Conservation (phyloP, 2,113 vertebrate species). For the Notothenia rossii region DNA sequence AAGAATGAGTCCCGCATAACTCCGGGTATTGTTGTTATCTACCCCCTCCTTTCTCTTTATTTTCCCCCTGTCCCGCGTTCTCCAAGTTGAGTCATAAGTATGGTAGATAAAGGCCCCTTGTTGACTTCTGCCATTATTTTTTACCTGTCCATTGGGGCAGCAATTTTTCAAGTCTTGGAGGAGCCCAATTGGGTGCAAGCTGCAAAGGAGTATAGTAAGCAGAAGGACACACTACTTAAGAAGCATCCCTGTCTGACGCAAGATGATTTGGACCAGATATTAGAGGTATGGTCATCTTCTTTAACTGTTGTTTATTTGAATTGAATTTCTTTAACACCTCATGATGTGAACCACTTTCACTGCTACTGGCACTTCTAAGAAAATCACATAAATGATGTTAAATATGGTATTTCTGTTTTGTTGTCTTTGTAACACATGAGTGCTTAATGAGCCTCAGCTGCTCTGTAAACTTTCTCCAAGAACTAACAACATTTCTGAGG, state of each 20-base stretch:
- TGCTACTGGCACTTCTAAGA: background rate
- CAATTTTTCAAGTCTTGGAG: slow-evolving; percentile 97
- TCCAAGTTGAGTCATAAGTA: slow-evolving; percentile 77
- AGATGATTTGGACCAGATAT: slow-evolving; percentile 90
- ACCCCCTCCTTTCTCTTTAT: slow-evolving; percentile 19
- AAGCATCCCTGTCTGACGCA: slow-evolving; percentile 90
- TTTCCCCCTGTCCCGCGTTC: slow-evolving; percentile 35
- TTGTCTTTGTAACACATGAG: slow-evolving; percentile 5
- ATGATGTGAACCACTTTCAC: background rate
- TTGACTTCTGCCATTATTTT: slow-evolving; percentile 98
- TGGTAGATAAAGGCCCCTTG: slow-evolving; percentile 97
- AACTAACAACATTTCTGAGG: slow-evolving; percentile 4
- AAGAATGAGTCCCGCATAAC: slow-evolving; percentile 66
- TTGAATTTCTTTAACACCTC: background rate
- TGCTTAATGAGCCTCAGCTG: slow-evolving; percentile 35
- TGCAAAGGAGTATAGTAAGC: slow-evolving; percentile 81
- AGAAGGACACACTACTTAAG: slow-evolving; percentile 88
- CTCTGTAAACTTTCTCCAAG: slow-evolving; percentile 3
- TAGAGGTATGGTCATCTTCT: slow-evolving; percentile 87
- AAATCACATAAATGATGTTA: background rate
- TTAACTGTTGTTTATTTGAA: background rate
- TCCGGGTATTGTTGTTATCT: slow-evolving; percentile 32
- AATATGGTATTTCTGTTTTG: background rate
- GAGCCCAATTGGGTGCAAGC: slow-evolving; percentile 93
- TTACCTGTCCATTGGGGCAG: slow-evolving; percentile 98